Evolutionary conservation across 2,113 vertebrate genomes (phyloP).

Genomic region (Sinocyclocheilus anshuiensis): DNA sequence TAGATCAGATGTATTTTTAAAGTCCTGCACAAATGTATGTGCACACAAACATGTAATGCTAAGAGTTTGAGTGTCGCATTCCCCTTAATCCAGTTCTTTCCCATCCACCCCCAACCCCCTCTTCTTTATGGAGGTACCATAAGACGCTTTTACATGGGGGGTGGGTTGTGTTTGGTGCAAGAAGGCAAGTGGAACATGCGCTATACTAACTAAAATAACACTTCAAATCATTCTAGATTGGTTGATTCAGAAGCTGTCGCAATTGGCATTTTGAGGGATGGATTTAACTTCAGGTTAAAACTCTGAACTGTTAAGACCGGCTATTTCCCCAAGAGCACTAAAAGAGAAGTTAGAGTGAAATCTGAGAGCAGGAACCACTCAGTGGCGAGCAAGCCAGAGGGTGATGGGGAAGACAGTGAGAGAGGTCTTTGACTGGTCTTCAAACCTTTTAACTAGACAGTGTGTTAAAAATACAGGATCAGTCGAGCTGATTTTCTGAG

Average conservation of each 20-base stretch:
- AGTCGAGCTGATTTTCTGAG: slow-evolving; percentile 21
- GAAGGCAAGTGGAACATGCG: not conserved
- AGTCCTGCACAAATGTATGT: not conserved
- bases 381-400: not conserved
- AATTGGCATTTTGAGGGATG: not conserved
- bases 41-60: not conserved
- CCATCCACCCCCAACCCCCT: slow-evolving; percentile 17
- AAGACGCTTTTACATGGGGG: slow-evolving; percentile 38
- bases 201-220: not conserved
- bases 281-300: not conserved
- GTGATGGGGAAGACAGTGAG: not conserved
- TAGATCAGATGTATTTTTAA: not conserved
- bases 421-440: slow-evolving; percentile 25
- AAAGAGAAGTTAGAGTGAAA: not conserved
- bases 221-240: not conserved
- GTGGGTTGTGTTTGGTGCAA: slow-evolving; percentile 9
- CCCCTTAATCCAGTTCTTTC: slow-evolving; percentile 25
- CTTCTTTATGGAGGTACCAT: slow-evolving; percentile 20
- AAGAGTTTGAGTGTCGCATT: not conserved
- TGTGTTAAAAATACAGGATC: slow-evolving; percentile 7
- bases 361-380: not conserved
- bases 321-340: not conserved
- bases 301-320: not conserved
- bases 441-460: not conserved
- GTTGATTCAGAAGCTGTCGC: not conserved